Base-by-base conservation (phyloP, 2,888 invertebrate species). In the Hypselothyrea guttata region DNA sequence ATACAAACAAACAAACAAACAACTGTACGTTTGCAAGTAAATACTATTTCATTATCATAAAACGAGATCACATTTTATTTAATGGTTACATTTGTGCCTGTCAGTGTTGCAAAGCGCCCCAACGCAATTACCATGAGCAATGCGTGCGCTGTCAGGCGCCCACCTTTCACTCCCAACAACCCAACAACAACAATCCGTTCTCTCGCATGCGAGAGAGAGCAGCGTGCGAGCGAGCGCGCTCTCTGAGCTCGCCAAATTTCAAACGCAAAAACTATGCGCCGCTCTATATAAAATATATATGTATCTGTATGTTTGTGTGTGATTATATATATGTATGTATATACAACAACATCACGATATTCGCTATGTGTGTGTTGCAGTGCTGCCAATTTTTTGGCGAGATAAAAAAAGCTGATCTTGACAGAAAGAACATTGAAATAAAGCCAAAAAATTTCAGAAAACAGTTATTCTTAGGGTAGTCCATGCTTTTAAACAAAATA, bases 91-190 rank as follows among this genome's bases (percentile, higher is more conserved):
- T 63, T 55, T 45, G 49, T 56, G 34, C 61, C 58, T 53, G 44
- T 38, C 63, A 79, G 75, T 76, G 78, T 67, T 77, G 77, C 66
- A 62, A 70, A 81, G 58, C 70, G 63, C 52, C 52, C 44, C 35
- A 53, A 40, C 44, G 46, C 46, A 68, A 71, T 71, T 71, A 68
- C 60, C 72, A 47, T 55, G 64, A 52, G 47, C 56, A 67, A 48
- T 71, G 63, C 70, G 71, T 71, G 48, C 41, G 41, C 51, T 49
- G 64, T 66, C 71, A 74, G 66, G 38, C 62, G 55, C 44, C 30
- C 46, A 54, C 63, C 67, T 62, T 62, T 67, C 66, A 67, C 67
- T 62, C 13, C 22, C 2, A 22, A 11, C 37, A 22, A 22, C n/a
- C 12, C 46, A 16, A 22, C 11, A 28, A 7, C 13, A 30, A 4